A percentile compares a stretch with the other conserved stretches of the same genome.
Conservation (phyloP, 2,113 vertebrate species). For the Dipodomys spectabilis region DNA sequence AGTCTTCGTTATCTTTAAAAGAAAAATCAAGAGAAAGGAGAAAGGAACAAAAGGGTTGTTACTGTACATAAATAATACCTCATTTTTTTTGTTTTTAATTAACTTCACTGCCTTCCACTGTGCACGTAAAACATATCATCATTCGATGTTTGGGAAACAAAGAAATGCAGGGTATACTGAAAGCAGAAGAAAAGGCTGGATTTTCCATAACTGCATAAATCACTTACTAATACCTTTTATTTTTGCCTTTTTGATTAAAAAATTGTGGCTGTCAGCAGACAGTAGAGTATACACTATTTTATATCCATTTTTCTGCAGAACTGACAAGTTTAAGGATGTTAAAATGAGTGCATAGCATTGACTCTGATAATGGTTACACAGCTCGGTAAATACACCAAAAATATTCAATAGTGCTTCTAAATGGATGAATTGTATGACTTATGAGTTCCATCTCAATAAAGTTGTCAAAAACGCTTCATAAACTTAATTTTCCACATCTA, state of each 20-base stretch:
- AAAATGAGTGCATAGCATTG: slow-evolving; percentile 15
- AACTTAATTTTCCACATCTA: neutral
- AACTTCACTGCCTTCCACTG: neutral
- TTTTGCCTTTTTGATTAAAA: neutral
- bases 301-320: neutral
- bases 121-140: neutral
- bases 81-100: slow-evolving; percentile 39
- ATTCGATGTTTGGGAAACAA: neutral
- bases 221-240: neutral
- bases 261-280: neutral
- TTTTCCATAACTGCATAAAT: neutral
- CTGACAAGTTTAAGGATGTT: slow-evolving; percentile 2
- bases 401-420: neutral
- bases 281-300: neutral
- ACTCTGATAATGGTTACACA: neutral
- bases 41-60: neutral
- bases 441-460: neutral
- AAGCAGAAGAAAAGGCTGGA: neutral
- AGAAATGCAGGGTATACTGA: neutral
- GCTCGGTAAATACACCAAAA: neutral
- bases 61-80: neutral
- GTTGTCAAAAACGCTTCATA: neutral
- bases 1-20: neutral
- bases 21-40: neutral
- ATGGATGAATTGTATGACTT: neutral